Conservation (phyloP, 2,888 invertebrate genomes). For the Acrobasis repandana region DNA sequence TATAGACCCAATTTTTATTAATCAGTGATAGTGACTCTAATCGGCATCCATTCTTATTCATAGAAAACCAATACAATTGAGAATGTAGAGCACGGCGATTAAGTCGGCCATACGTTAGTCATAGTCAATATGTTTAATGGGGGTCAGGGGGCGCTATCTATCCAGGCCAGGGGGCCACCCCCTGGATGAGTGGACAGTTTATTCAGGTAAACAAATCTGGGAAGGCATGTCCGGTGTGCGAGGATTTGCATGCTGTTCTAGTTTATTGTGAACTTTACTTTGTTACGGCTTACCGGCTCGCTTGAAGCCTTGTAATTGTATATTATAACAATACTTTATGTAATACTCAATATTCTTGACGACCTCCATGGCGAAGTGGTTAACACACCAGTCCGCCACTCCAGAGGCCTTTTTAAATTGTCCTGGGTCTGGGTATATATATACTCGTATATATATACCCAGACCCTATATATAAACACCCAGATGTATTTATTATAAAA, state of each 20-base stretch:
- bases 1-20: background rate
- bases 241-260: background rate
- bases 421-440: too few species aligned
- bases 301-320: too few species aligned
- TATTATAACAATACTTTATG: too few species aligned
- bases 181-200: background rate
- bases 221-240: background rate
- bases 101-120: background rate
- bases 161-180: conserved; percentile 37
- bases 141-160: conserved; percentile 33
- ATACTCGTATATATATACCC: too few species aligned
- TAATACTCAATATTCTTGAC: too few species aligned
- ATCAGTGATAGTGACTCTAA: background rate
- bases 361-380: too few species aligned
- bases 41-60: conserved; percentile 2
- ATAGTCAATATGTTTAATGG: conserved; percentile 29
- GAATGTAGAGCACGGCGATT: conserved; percentile 1
- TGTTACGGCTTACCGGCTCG: background rate
- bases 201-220: background rate
- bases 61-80: background rate
- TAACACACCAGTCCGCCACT: too few species aligned
- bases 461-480: too few species aligned
- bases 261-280: background rate
- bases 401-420: too few species aligned
- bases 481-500: too few species aligned